phyloP scores from a whole-genome alignment of 2,113 vertebrate species.

The Crypturellus undulatus region DNA sequence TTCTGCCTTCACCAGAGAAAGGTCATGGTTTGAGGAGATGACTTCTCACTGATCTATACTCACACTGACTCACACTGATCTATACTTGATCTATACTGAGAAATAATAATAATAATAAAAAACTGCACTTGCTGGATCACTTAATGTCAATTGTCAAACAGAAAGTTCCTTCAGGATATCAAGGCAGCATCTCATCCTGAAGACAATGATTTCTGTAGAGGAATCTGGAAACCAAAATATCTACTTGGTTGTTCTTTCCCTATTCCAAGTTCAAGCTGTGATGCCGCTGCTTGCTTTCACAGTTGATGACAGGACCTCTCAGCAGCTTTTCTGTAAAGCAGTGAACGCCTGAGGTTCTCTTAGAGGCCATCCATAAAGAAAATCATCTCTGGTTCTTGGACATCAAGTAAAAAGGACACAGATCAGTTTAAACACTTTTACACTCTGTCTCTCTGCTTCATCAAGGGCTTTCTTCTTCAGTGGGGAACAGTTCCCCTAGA shows the following conservation, averaged over 20 bases:
- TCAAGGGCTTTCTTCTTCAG: background rate
- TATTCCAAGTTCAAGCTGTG: background rate
- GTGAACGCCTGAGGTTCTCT: background rate
- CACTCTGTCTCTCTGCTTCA: background rate
- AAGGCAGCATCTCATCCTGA: background rate
- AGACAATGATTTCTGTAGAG: background rate
- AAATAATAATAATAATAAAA: too few species aligned
- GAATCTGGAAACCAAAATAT: background rate
- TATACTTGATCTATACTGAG: background rate
- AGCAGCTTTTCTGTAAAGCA: background rate
- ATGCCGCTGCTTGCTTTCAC: background rate
- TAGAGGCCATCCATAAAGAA: background rate
- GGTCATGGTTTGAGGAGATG: background rate
- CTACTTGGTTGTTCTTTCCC: background rate
- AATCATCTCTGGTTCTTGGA: background rate
- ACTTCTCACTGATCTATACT: too few species aligned
- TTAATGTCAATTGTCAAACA: background rate
- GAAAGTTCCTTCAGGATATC: background rate
- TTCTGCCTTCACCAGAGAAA: background rate
- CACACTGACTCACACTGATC: too few species aligned
- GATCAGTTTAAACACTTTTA: background rate
- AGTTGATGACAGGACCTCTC: background rate
- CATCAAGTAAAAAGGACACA: background rate
- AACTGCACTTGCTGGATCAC: background rate
- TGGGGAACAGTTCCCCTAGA: background rate